phyloP scores from a whole-genome alignment of 2,113 vertebrate species.

The Bufo gargarizans region DNA sequence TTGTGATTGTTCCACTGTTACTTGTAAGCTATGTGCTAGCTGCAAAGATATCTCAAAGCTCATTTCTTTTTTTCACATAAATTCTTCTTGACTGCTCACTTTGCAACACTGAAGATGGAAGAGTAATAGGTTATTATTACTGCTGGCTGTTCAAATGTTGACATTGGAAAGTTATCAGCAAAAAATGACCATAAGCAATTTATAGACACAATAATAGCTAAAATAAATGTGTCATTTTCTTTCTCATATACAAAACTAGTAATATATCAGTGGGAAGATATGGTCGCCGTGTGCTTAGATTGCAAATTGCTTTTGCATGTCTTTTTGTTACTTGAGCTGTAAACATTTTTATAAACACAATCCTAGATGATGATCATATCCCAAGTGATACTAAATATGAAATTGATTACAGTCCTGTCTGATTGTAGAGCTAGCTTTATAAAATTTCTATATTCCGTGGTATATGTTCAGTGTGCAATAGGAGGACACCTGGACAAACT shows the following conservation, averaged over 20 bases:
- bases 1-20: conserved; percentile 6
- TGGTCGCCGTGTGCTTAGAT: not conserved
- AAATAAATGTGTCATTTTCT: not conserved
- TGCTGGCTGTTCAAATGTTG: not conserved
- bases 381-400: not conserved
- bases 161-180: conserved; percentile 17
- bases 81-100: not conserved
- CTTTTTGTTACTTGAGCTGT: not conserved
- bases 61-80: conserved; percentile 41
- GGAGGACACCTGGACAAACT: no score
- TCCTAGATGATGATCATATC: not conserved
- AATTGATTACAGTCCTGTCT: not conserved
- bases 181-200: conserved; percentile 23
- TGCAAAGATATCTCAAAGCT: conserved; percentile 22
- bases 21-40: conserved; percentile 14
- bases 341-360: not conserved
- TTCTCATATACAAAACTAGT: not conserved
- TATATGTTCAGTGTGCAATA: no score
- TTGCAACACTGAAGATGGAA: conserved; percentile 3
- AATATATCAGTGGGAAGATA: conserved; percentile 11
- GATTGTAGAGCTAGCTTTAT: not conserved
- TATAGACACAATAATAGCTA: not conserved
- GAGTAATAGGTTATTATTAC: conserved; percentile 32
- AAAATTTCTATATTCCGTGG: no score
- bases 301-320: not conserved